phyloP scores from a whole-genome alignment of 2,888 invertebrate genomes.

The Parascotia fuliginaria region DNA sequence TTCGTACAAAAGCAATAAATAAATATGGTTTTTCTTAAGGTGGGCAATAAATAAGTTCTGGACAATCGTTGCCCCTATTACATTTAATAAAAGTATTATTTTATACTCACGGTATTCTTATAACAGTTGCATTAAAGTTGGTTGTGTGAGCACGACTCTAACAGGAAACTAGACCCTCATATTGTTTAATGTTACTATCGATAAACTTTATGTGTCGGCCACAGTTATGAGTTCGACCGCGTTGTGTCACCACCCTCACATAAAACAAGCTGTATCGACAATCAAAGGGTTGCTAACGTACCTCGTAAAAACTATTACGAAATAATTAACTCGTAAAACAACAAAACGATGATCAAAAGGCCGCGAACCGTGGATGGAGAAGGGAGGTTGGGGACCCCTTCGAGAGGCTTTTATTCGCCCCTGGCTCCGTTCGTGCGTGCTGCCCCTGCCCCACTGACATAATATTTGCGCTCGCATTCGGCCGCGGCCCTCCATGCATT shows the following conservation, averaged over 20 bases:
- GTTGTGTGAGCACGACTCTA: too few species aligned
- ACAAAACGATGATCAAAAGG: conserved; percentile 2
- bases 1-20: too few species aligned
- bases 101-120: too few species aligned
- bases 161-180: too few species aligned
- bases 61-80: too few species aligned
- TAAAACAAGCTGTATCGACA: background rate
- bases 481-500: background rate
- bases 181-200: too few species aligned
- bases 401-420: background rate
- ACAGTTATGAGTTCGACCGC: background rate
- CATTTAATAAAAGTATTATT: too few species aligned
- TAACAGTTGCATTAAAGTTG: too few species aligned
- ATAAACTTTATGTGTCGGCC: too few species aligned
- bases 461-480: background rate
- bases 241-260: background rate
- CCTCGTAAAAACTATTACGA: conserved; percentile 2
- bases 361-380: background rate
- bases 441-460: conserved; percentile 21
- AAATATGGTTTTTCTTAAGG: too few species aligned
- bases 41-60: too few species aligned
- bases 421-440: background rate
- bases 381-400: background rate
- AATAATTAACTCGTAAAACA: conserved; percentile 1
- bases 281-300: background rate